Percentiles rank a stretch among this genome's conserved stretches.
Conservation (phyloP, 1,140 invertebrate genomes). For the Platorchestia sp. region DNA sequence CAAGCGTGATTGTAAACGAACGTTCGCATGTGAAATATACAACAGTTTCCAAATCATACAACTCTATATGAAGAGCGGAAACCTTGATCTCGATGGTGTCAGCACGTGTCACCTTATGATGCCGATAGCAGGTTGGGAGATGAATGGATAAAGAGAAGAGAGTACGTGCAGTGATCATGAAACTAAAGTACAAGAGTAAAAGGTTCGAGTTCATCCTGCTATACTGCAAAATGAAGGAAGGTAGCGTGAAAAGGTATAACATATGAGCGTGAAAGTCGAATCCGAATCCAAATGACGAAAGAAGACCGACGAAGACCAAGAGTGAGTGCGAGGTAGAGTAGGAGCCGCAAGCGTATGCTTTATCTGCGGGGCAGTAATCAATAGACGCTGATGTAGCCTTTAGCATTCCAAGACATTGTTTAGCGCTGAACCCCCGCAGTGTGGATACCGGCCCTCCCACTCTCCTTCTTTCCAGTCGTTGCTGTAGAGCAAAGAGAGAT, state of each 20-base stretch:
- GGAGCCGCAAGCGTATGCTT: conserved; percentile 30
- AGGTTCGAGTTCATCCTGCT: not conserved
- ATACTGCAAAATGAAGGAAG: not conserved
- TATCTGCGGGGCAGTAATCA: conserved; percentile 51
- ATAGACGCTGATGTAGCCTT: conserved; percentile 53
- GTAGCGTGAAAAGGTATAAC: not conserved
- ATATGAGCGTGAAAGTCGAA: not conserved
- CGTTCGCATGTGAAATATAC: not conserved
- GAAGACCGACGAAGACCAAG: not conserved
- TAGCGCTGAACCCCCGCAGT: conserved; percentile 7
- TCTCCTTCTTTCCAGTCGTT: conserved; percentile 38
- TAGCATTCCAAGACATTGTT: conserved; percentile 55
- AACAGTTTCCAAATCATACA: not conserved
- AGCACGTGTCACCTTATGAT: not conserved
- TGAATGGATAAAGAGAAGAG: no score
- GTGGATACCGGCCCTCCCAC: conserved; percentile 12
- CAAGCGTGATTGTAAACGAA: not conserved
- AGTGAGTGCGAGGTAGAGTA: not conserved
- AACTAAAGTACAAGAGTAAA: not conserved
- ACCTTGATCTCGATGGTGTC: not conserved
- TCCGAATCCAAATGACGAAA: not conserved
- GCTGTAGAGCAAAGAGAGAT: not conserved
- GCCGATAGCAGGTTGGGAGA: no score
- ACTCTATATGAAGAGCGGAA: not conserved
- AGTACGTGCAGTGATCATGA: no score